Conservation (phyloP, 2,888 invertebrate genomes). For the Acleris literana region DNA sequence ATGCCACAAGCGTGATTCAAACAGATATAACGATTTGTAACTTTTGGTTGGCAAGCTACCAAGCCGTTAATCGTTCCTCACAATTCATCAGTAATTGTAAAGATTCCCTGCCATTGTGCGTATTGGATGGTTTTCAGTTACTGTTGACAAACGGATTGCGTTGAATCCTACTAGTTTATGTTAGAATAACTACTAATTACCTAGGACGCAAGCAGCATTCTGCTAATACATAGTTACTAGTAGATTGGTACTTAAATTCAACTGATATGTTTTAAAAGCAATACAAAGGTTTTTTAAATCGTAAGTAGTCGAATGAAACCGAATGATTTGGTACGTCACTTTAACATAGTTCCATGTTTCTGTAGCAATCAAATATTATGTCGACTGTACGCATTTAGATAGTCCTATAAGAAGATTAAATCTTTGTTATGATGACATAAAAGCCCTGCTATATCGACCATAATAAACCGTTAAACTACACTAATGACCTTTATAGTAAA, state of each 20-base stretch:
- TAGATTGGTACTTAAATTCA: too few species aligned
- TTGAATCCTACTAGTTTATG: not conserved
- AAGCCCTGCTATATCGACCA: slow-evolving; percentile 19
- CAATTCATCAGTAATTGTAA: slow-evolving; percentile 30
- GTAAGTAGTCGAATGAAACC: too few species aligned
- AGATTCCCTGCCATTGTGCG: slow-evolving; percentile 13
- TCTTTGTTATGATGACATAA: slow-evolving; percentile 18
- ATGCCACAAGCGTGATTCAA: slow-evolving; percentile 31
- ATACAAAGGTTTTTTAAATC: too few species aligned
- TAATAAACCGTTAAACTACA: slow-evolving; percentile 10
- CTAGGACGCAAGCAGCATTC: too few species aligned
- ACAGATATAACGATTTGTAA: slow-evolving; percentile 37
- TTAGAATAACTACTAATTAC: too few species aligned
- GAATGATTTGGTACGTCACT: too few species aligned
- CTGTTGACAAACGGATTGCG: not conserved
- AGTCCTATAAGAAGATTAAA: slow-evolving; percentile 8
- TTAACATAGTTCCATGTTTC: too few species aligned
- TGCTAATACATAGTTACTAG: too few species aligned
- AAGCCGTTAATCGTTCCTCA: slow-evolving; percentile 38
- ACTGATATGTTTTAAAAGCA: too few species aligned
- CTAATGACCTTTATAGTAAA: slow-evolving; percentile 15
- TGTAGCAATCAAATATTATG: not conserved
- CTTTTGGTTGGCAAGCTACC: slow-evolving; percentile 37
- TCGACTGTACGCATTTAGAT: not conserved
- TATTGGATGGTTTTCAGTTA: slow-evolving; percentile 10